These are phyloP conservation scores for Diploscapter pachys DNA, from an alignment of 1,140 invertebrate genomes.

Conservation along the genomic window DNA sequence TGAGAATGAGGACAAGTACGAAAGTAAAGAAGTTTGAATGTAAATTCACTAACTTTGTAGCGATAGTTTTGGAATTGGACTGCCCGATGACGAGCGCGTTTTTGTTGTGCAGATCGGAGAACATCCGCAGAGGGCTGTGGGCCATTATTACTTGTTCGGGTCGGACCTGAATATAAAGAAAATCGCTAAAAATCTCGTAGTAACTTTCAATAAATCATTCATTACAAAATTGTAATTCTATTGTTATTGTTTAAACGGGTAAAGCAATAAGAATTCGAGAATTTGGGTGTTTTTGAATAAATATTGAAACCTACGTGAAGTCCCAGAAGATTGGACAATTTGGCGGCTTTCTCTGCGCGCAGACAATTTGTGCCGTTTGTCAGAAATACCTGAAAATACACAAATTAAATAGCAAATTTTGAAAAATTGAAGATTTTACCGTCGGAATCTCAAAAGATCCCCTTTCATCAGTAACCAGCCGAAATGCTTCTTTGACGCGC, in stretches of 20 bases:
- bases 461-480: constrained; percentile 63
- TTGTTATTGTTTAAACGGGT: no score
- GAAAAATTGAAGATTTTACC: constrained; percentile 6
- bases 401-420: not conserved
- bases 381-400: constrained; percentile 34
- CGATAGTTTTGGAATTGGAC: constrained; percentile 69
- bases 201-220: constrained; percentile 10
- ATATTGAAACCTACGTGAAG: constrained; percentile 12
- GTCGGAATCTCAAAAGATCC: constrained; percentile 32
- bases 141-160: constrained; percentile 71
- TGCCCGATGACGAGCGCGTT: constrained; percentile 72
- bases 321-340: constrained; percentile 33
- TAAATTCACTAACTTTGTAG: constrained; percentile 59
- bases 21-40: no score
- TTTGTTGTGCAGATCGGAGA: constrained; percentile 68
- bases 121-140: constrained; percentile 70
- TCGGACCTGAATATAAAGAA: constrained; percentile 20
- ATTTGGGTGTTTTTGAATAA: no score
- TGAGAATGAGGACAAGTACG: not conserved
- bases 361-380: constrained; percentile 41
- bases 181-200: constrained; percentile 7
- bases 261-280: no score
- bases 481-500: constrained; percentile 66
- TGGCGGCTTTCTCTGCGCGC: constrained; percentile 30
- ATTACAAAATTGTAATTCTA: no score